phyloP scores from a whole-genome alignment of 1,140 invertebrate genomes.

The Chelonus insularis region DNA sequence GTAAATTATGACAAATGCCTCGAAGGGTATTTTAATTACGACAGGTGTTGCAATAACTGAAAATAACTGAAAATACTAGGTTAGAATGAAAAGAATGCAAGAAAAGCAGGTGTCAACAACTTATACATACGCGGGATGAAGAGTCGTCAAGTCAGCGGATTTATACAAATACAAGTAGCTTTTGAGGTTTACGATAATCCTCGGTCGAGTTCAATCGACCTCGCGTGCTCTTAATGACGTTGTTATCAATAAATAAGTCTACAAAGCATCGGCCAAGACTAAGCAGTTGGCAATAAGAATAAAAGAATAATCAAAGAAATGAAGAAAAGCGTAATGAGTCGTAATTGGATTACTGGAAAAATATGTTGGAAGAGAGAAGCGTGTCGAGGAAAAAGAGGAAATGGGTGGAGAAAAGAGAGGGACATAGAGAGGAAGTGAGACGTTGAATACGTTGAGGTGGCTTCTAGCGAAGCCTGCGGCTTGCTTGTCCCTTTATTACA shows the following conservation, averaged over 20 bases:
- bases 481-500: constrained; percentile 9
- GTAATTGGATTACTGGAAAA: constrained; percentile 20
- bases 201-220: background rate
- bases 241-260: background rate
- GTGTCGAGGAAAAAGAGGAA: constrained; percentile 22
- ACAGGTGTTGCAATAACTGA: too few relatives aligned
- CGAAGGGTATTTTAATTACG: too few relatives aligned
- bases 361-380: constrained; percentile 5
- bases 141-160: too few relatives aligned
- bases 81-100: background rate
- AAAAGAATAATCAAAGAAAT: background rate
- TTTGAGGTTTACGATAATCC: background rate
- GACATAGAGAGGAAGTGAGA: constrained; percentile 14
- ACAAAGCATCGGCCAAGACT: background rate
- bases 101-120: background rate
- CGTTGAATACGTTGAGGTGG: constrained; percentile 15
- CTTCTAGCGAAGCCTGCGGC: constrained; percentile 19
- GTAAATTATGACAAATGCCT: too few relatives aligned
- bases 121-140: background rate
- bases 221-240: background rate
- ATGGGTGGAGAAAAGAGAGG: constrained; percentile 17
- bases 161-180: background rate
- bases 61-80: background rate
- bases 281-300: background rate
- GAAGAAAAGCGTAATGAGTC: constrained; percentile 2